Conservation (phyloP, 2,113 vertebrate species). For the Passer montanus region DNA sequence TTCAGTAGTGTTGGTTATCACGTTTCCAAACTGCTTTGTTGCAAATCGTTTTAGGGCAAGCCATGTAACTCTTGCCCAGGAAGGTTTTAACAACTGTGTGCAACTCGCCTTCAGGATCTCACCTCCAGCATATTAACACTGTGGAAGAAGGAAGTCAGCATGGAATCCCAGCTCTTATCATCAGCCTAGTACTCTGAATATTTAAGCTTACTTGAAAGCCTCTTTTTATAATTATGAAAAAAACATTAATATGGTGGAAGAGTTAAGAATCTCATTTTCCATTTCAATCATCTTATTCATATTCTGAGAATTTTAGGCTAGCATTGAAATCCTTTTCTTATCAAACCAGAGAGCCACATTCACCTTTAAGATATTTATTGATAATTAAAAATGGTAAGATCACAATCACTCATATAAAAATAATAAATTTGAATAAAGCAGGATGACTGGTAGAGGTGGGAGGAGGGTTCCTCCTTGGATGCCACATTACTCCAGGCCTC, state of each 20-base stretch:
- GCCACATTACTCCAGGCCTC: neutral
- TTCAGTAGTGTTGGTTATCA: neutral
- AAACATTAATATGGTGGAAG: neutral
- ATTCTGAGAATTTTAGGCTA: neutral
- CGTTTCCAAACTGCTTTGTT: neutral
- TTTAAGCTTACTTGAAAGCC: neutral
- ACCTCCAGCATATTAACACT: neutral
- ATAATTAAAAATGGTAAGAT: neutral
- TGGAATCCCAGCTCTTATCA: neutral
- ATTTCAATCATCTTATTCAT: neutral
- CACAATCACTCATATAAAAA: neutral
- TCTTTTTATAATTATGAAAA: neutral
- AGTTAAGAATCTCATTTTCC: neutral
- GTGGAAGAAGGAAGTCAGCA: neutral
- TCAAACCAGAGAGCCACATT: neutral
- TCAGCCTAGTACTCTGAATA: neutral
- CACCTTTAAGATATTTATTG: constrained; percentile 14
- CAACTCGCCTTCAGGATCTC: neutral
- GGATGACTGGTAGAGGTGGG: neutral
- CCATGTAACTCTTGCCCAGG: neutral
- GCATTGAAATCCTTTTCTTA: neutral
- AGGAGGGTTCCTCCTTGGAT: neutral
- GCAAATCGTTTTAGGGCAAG: neutral
- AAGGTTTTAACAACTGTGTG: neutral
- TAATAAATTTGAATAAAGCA: neutral